Base-by-base conservation (phyloP, 2,888 invertebrate species). In the Dendrolimus houi region DNA sequence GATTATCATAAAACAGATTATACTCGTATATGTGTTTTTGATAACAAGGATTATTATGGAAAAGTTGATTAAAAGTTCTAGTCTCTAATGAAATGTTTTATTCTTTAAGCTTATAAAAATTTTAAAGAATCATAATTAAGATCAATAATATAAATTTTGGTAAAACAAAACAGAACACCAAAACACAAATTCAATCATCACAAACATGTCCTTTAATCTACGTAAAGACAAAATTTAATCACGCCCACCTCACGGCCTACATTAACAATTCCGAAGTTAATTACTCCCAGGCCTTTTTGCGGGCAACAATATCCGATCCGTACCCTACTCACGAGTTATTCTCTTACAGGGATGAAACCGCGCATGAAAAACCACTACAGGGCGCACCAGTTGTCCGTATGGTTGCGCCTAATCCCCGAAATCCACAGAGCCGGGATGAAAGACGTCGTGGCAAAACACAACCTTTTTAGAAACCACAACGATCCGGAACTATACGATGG, bases 301-400 rank as follows among this genome's bases (percentile, higher is more conserved):
- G 60, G 47, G 62, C 61, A 62, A 60, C 64, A 65, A 64, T 68
- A 71, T 73, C 71, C 68, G 64, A 69, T 67, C 65, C 59, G 64
- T 63, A 68, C 70, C 73, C 71, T 66, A 75, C 76, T 72, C 61
- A 76, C 70, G 78, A 70, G 71, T 60, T 69, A 77, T 78, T 81
- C 70, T 72, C 66, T 85, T 83, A 72, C 93, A 98, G 98, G 97
- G 64, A 95, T 96, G 94, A 97, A 97, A 79, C 97, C 98, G 12
- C 94, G 96, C 71, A 94, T 97, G 92, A 97, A 96, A 85, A 97
- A 97, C 87, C 98, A 98, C 91, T 98, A 97, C 91, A 94, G 98
- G 54, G 97, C 98, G n/a, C 98, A 98, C 90, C 97, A 98, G 83
- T 92, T 98, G 64, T 98, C 98, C 60, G 96, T 98, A 65, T 99